Base-by-base conservation (phyloP, 2,888 invertebrate species). In the Eurytoma californica region DNA sequence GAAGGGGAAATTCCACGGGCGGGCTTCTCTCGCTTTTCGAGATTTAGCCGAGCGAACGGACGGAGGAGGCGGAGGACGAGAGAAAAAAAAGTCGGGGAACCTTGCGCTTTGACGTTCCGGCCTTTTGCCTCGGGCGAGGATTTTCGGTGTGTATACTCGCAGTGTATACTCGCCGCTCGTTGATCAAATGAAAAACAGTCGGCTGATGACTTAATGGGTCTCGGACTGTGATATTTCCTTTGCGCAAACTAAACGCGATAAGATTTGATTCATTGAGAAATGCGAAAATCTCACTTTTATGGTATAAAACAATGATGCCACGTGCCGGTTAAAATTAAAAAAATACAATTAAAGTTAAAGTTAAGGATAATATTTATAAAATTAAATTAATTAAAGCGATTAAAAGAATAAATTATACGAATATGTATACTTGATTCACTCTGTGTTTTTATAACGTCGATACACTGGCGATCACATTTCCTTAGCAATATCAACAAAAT, bases 181-280 rank as follows among this genome's bases (percentile, higher is more conserved):
- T 57, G 18, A 39, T 13, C 5, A 69, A 24, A 69, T 69, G 18
- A 28, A 30, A 55, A 39, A 30, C 24, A 24, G 16, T 24, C 3
- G 2, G 4, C 13, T 16, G 60, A 72, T 72, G 70, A 72, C 60
- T 60, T 60, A 72, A 72, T 61, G 70, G 28, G 47, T 4, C 28
- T 28, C 63, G 39, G 39, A 30, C 7, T 65, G 1, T 14, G 16
- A 51, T 51, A 51, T 66, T 66, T 66, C 12, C 24, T 51, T 20
- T 65, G 7, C 12, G 18, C 18, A 9, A 18, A 18, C 3, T n/a
- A 5, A 63, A 53, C 53, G 14, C 47, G 65, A 20, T 18, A 60
- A 3, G 58, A 58, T 4, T 20, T 18, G 9, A 65, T 49, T 63
- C 13, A 65, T 20, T 49, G 13, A 20, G 20, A 4, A n/a, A 14